Percentiles rank a stretch among this genome's conserved stretches.
phyloP scores from a whole-genome alignment of 2,797 vertebrate genomes.

The Bradypus variegatus region DNA sequence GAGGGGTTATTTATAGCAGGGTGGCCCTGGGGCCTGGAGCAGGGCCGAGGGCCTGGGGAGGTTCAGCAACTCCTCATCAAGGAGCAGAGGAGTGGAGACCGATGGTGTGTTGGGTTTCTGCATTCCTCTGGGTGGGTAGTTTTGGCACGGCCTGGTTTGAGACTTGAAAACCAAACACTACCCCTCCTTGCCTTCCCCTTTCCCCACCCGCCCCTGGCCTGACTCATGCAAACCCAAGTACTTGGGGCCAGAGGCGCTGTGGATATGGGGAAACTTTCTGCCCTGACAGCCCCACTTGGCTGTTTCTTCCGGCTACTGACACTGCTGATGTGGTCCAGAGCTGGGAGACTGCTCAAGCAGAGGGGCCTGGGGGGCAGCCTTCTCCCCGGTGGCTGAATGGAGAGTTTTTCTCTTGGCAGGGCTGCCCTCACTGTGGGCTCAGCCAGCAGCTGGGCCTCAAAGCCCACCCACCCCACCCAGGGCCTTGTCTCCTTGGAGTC shows the following conservation, averaged over 20 bases:
- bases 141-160: slow-evolving; percentile 45
- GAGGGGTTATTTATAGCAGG: slow-evolving; percentile 54
- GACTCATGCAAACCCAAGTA: background rate
- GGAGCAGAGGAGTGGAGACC: background rate
- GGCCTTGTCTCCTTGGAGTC: background rate
- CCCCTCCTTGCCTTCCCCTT: background rate
- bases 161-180: slow-evolving; percentile 48
- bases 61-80: slow-evolving; percentile 57
- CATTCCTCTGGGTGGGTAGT: background rate
- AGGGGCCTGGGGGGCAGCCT: background rate
- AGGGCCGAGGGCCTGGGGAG: slow-evolving; percentile 44
- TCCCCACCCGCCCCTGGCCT: background rate
- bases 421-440: background rate
- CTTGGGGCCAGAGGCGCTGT: background rate
- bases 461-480: background rate
- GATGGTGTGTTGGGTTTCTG: slow-evolving; percentile 61
- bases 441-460: background rate
- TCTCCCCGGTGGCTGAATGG: background rate
- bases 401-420: background rate
- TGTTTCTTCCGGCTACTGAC: background rate
- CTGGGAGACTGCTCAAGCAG: background rate
- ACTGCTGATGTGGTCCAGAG: background rate
- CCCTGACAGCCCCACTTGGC: background rate
- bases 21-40: slow-evolving; percentile 50
- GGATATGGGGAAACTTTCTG: background rate